These are phyloP conservation scores for Haemorhous mexicanus DNA, from an alignment of 2,113 vertebrate genomes.

Conservation along the genomic window DNA sequence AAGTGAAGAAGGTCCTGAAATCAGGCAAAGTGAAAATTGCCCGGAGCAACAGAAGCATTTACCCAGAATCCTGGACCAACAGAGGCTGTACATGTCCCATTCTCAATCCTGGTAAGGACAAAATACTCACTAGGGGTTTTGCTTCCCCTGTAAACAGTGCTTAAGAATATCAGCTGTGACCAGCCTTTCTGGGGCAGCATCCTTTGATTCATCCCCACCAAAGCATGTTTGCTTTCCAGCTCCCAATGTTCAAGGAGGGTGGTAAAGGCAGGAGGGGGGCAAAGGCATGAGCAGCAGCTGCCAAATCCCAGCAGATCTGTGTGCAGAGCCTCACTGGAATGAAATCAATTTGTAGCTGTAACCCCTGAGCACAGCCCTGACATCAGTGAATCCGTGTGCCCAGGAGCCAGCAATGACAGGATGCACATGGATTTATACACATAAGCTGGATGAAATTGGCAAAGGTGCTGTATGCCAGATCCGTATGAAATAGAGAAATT, in stretches of 20 bases:
- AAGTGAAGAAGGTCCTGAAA: slow-evolving; percentile 84
- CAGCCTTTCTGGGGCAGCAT: neutral
- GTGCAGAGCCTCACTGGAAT: neutral
- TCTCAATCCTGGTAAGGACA: slow-evolving; percentile 83
- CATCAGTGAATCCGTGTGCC: neutral
- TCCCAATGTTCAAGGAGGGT: neutral
- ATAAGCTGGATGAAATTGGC: neutral
- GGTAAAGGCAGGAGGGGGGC: neutral
- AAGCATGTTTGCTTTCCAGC: neutral
- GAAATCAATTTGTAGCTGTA: neutral
- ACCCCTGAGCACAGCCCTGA: neutral
- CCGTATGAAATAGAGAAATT: neutral
- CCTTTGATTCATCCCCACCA: neutral
- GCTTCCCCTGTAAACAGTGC: neutral
- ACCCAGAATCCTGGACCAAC: slow-evolving; percentile 88
- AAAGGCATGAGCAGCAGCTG: neutral
- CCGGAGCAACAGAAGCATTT: slow-evolving; percentile 79
- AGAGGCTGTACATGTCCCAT: slow-evolving; percentile 89
- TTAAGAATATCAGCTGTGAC: neutral
- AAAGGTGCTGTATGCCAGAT: neutral
- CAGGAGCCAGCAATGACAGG: neutral
- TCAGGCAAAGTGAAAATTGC: slow-evolving; percentile 73
- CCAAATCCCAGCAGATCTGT: neutral
- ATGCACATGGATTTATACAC: neutral
- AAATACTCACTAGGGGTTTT: neutral